A percentile compares a stretch with the other conserved stretches of the same genome.
Conservation (phyloP, 1,140 invertebrate species). For the Pogonognathellus flavescens region DNA sequence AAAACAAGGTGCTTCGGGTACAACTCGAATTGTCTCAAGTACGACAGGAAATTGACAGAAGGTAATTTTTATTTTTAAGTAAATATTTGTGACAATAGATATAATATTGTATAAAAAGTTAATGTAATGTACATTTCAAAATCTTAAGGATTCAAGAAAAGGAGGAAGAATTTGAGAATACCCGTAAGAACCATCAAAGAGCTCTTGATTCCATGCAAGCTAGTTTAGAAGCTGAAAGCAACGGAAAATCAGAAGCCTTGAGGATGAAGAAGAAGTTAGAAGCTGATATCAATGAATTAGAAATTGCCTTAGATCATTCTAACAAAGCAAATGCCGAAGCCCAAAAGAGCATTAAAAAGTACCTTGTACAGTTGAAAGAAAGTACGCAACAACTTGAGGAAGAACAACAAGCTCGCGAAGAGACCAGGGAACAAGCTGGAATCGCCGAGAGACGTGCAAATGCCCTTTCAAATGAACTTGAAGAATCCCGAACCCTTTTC, state of each 20-base stretch:
- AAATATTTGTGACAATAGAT: not conserved
- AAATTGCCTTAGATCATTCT: slow-evolving; percentile 97
- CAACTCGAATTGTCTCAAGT: slow-evolving; percentile 98
- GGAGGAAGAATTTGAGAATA: slow-evolving; percentile 99
- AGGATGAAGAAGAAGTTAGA: slow-evolving; percentile 99
- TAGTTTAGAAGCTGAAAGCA: slow-evolving; percentile 97
- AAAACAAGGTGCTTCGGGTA: slow-evolving; percentile 95
- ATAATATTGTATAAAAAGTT: slow-evolving; percentile 72
- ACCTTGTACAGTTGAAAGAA: slow-evolving; percentile 96
- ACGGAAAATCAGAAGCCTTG: slow-evolving; percentile 98
- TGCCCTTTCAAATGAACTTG: slow-evolving; percentile 93
- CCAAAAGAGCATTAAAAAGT: slow-evolving; percentile 97
- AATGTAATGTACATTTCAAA: not conserved
- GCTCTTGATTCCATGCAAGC: slow-evolving; percentile 99
- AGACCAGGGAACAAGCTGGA: slow-evolving; percentile 94
- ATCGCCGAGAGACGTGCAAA: slow-evolving; percentile 96
- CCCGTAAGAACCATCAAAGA: slow-evolving; percentile 98
- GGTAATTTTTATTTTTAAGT: not conserved
- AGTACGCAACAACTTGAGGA: slow-evolving; percentile 95
- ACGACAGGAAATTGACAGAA: slow-evolving; percentile 59
- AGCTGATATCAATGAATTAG: slow-evolving; percentile 98
- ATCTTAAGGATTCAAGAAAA: slow-evolving; percentile 79
- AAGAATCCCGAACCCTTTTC: slow-evolving; percentile 93
- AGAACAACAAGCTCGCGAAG: slow-evolving; percentile 95
- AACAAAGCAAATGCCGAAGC: slow-evolving; percentile 98